Evolutionary conservation across 2,113 vertebrate genomes (phyloP), one percentile per base, ranked within the genome.

Genomic region (Equus przewalskii): DNA sequence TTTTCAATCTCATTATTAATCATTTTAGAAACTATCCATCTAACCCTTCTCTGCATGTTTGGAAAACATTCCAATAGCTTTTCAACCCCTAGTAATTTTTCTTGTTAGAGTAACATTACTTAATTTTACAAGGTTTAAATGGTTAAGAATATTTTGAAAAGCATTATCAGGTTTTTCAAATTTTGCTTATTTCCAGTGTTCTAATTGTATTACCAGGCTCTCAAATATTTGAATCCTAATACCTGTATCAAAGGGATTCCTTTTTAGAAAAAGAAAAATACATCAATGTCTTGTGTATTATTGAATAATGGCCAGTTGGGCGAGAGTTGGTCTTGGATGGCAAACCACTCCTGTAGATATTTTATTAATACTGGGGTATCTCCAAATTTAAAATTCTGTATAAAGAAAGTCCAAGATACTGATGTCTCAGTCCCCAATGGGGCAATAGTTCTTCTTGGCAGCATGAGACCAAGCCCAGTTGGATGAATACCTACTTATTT

Each of bases 351-450:
- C 44, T 5, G 3, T 7, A 7, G 16, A 51, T 30, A 2, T 60
- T 65, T 54, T 28, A 4, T 62, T 65, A 49, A 36, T 44, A 7
- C 19, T 54, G 12, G 8, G 6, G 7, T 33, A 13, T 80, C 28
- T 81, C 49, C n/a, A 33, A 19, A 7, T 65, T 36, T 7, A 15
- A 73, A 26, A 13, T 44, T 22, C 11, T 22, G 0, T 41, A 69
- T 14, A 51, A 36, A 73, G 41, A 22, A 15, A 56, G 28, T 30
- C 72, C 8, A 49, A 11, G 16, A 28, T 12, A 11, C 15, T 24
- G 22, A 30, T 18, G 3, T 19, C 12, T 41, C 28, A 0, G 16
- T 33, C 26, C 36, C 80, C 2, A 1, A 0, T 11, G 30, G 33
- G 3, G 13, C 62, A n/a, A 0, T 24, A 1, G 6, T 62, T 24